These are phyloP conservation scores for Homarus americanus DNA, from an alignment of 1,140 invertebrate genomes.

Conservation along the genomic window DNA sequence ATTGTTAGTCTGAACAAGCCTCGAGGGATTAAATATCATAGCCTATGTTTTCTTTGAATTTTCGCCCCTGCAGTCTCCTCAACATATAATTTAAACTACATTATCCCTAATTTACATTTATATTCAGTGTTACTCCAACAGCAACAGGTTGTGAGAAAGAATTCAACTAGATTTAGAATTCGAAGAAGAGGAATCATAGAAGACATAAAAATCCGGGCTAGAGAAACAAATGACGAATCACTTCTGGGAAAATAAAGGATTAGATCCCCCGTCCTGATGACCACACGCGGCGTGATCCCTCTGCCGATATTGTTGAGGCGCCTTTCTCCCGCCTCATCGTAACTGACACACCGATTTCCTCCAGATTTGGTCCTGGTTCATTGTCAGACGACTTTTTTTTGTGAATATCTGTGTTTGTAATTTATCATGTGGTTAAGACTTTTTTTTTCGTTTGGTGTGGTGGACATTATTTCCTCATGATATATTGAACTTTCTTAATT, in stretches of 20 bases:
- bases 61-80: not conserved
- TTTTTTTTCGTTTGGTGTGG: not conserved
- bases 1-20: not conserved
- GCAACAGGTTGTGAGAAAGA: not conserved
- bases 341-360: constrained; percentile 40
- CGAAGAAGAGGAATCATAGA: constrained; percentile 9
- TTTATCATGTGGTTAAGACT: not conserved
- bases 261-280: constrained; percentile 40
- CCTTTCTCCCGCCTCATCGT: constrained; percentile 10
- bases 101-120: not conserved
- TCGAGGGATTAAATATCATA: not conserved
- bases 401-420: not conserved
- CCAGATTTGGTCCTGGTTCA: not conserved
- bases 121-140: not conserved
- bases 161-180: not conserved
- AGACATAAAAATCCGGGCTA: not conserved
- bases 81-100: not conserved
- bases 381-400: not conserved
- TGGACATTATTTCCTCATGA: too few species aligned
- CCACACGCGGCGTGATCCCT: constrained; percentile 40
- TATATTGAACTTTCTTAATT: too few species aligned
- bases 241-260: constrained; percentile 64
- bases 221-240: constrained; percentile 54
- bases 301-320: constrained; percentile 17
- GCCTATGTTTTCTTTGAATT: not conserved